Evolutionary conservation across 1,140 invertebrate species (phyloP).

Genomic region (Myzus persicae): DNA sequence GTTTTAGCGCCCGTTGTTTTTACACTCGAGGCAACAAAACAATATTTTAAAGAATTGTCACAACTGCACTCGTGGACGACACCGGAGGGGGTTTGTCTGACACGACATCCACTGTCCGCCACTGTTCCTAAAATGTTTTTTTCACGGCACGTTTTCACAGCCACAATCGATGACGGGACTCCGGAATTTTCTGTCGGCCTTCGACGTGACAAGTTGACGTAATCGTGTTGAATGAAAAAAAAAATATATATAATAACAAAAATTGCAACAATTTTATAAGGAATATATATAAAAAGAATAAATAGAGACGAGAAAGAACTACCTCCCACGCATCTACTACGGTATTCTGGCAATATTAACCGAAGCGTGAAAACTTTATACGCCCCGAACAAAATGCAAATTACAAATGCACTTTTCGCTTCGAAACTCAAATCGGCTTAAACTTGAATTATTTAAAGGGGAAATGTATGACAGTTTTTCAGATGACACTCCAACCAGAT

Average conservation of each 20-base stretch:
- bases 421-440: conserved; percentile 39
- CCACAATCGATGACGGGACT: neutral
- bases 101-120: neutral
- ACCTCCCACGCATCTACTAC: neutral
- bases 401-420: conserved; percentile 19
- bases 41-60: conserved; percentile 41
- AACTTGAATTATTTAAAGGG: conserved; percentile 12
- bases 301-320: neutral
- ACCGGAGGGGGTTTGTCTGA: neutral
- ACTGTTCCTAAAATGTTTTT: conserved; percentile 30
- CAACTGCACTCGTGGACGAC: neutral
- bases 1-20: conserved; percentile 9
- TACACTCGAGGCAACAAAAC: neutral
- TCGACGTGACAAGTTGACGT: conserved; percentile 22
- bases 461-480: conserved; percentile 10
- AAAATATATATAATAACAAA: conserved; percentile 2
- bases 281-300: neutral
- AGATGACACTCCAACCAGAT: neutral
- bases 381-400: conserved; percentile 24
- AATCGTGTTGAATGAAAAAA: conserved; percentile 15
- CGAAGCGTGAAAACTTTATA: neutral
- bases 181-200: neutral
- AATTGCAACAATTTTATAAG: conserved; percentile 30
- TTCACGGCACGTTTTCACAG: conserved; percentile 23
- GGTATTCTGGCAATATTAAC: neutral